A percentile compares a stretch with the other conserved stretches of the same genome.
Evolutionary conservation across 2,888 invertebrate species (phyloP).

Genomic region (Notocelia uddmanniana): DNA sequence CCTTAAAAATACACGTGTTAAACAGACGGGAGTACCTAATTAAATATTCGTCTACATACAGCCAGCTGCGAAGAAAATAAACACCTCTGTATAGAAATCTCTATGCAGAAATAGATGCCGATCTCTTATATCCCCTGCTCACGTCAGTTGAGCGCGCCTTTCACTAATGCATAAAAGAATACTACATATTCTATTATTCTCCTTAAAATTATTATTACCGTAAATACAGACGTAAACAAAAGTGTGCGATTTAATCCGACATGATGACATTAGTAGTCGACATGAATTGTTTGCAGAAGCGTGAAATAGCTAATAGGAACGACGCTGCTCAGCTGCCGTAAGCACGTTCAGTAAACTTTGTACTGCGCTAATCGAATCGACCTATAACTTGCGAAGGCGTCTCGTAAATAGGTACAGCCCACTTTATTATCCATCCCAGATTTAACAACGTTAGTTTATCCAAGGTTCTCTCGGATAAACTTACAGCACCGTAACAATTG

Average conservation of each 20-base stretch:
- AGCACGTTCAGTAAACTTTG: conserved; percentile 70
- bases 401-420: conserved; percentile 67
- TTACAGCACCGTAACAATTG: conserved; percentile 49
- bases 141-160: not conserved
- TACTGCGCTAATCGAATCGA: conserved; percentile 75
- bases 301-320: conserved; percentile 62
- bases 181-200: not conserved
- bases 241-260: conserved; percentile 46
- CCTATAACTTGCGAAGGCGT: conserved; percentile 69
- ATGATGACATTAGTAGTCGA: conserved; percentile 47
- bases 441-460: conserved; percentile 57
- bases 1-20: conserved; percentile 37
- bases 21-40: conserved; percentile 2
- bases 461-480: conserved; percentile 53
- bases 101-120: not conserved
- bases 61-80: not conserved
- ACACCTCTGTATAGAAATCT: not conserved
- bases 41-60: not conserved
- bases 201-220: not conserved
- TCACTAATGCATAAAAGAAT: not conserved
- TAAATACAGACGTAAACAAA: conserved; percentile 6
- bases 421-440: conserved; percentile 71
- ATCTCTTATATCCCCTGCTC: too few species aligned
- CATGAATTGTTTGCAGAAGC: conserved; percentile 57
- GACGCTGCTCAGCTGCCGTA: conserved; percentile 65